Evolutionary conservation across 1,140 invertebrate genomes (phyloP).

Genomic region (Zaprionus gabonicus): DNA sequence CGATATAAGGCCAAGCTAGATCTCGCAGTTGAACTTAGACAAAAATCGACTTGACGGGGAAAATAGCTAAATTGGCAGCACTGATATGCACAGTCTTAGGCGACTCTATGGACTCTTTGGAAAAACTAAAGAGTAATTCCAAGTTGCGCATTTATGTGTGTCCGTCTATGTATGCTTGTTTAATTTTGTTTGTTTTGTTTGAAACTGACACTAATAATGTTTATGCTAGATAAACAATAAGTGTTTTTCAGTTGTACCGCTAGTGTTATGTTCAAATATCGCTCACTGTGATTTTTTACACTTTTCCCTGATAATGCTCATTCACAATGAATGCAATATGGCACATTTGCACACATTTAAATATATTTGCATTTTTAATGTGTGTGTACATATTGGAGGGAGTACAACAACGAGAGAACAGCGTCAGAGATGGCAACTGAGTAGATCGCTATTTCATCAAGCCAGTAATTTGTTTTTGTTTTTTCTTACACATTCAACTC

Average conservation of each 20-base stretch:
- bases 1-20: no score
- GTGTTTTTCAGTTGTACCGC: neutral
- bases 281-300: slow-evolving; percentile 24
- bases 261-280: slow-evolving; percentile 26
- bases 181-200: slow-evolving; percentile 29
- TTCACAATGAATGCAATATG: slow-evolving; percentile 4
- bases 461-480: neutral
- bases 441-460: slow-evolving; percentile 9
- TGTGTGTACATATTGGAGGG: no score
- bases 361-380: neutral
- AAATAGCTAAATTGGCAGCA: neutral
- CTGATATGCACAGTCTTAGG: neutral
- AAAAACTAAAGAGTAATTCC: slow-evolving; percentile 13
- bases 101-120: slow-evolving; percentile 6
- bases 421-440: slow-evolving; percentile 11
- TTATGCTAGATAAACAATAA: slow-evolving; percentile 38
- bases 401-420: neutral
- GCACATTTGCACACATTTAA: neutral
- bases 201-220: slow-evolving; percentile 20
- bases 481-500: neutral
- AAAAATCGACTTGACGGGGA: no score
- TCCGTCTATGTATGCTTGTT: neutral
- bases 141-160: neutral
- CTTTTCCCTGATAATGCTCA: slow-evolving; percentile 1
- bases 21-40: no score